Percentiles rank a stretch among this genome's conserved stretches.
Evolutionary conservation across 2,797 vertebrate species (phyloP).

Genomic region (Enteromius treurensis): DNA sequence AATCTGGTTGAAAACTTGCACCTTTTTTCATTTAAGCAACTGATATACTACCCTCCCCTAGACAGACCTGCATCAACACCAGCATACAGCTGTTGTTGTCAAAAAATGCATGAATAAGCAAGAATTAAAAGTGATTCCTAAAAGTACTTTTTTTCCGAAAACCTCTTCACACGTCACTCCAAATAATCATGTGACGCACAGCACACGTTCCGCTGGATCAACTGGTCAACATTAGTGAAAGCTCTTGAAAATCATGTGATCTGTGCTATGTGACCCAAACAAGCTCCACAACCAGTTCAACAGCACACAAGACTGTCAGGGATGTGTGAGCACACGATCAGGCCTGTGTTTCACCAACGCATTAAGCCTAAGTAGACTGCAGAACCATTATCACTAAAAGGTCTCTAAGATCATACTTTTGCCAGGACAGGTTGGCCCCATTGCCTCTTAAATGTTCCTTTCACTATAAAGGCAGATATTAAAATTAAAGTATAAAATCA

Average conservation of each 20-base stretch:
- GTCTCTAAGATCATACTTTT: not conserved
- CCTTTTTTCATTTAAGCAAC: not conserved
- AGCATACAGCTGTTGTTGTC: not conserved
- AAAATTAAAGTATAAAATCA: not conserved
- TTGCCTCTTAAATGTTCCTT: not conserved
- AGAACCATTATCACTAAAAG: not conserved
- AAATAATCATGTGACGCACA: conserved; percentile 51
- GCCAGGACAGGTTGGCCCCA: not conserved
- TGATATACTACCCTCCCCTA: not conserved
- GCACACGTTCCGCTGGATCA: conserved; percentile 39
- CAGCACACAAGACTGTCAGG: not conserved
- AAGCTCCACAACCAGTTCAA: not conserved
- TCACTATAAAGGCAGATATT: not conserved
- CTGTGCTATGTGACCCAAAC: conserved; percentile 37
- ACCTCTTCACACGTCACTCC: not conserved
- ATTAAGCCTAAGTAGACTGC: not conserved
- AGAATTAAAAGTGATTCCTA: not conserved
- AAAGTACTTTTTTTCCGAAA: not conserved
- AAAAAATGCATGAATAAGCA: not conserved
- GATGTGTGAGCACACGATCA: not conserved
- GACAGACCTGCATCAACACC: not conserved
- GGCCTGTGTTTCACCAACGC: not conserved
- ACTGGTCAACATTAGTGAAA: conserved; percentile 27
- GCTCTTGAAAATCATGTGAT: conserved; percentile 33
- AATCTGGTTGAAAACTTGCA: not conserved